Evolutionary conservation across 2,888 invertebrate species (phyloP).

Genomic region (Scaptomyza cyrtandrae): DNA sequence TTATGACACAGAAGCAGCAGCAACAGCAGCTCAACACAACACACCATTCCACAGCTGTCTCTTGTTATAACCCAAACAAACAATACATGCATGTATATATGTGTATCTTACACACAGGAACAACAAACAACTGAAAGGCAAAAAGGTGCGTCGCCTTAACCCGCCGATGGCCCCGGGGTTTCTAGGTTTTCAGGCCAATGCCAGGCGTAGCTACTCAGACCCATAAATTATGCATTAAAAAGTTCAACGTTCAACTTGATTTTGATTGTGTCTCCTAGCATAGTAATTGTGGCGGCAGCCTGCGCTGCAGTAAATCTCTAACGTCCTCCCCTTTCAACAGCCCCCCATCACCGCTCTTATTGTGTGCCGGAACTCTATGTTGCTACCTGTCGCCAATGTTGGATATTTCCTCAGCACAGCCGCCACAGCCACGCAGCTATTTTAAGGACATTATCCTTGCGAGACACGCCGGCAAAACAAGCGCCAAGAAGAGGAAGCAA

Average conservation of each 20-base stretch:
- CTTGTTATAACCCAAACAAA: slow-evolving; percentile 39
- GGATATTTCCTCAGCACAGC: neutral
- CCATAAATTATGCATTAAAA: slow-evolving; percentile 79
- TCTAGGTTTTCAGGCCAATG: slow-evolving; percentile 27
- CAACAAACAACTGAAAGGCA: slow-evolving; percentile 18
- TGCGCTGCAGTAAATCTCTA: slow-evolving; percentile 42
- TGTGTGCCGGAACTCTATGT: slow-evolving; percentile 17
- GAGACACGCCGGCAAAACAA: slow-evolving; percentile 31
- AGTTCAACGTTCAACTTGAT: slow-evolving; percentile 76
- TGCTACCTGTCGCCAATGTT: slow-evolving; percentile 71
- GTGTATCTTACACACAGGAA: slow-evolving; percentile 26
- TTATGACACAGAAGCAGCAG: slow-evolving; percentile 58
- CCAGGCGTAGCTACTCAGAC: slow-evolving; percentile 3
- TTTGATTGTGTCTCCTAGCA: slow-evolving; percentile 70
- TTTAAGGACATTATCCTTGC: slow-evolving; percentile 70
- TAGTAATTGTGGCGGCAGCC: slow-evolving; percentile 52
- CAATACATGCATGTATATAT: neutral
- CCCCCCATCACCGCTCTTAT: neutral
- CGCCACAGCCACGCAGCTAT: slow-evolving; percentile 40
- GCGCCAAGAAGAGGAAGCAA: slow-evolving; percentile 8
- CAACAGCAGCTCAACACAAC: neutral
- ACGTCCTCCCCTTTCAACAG: neutral
- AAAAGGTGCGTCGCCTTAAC: slow-evolving; percentile 47
- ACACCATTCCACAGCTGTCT: slow-evolving; percentile 48
- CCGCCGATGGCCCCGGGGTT: slow-evolving; percentile 12